Conservation (phyloP, 2,797 vertebrate species). For the Ispidina lecontei region DNA sequence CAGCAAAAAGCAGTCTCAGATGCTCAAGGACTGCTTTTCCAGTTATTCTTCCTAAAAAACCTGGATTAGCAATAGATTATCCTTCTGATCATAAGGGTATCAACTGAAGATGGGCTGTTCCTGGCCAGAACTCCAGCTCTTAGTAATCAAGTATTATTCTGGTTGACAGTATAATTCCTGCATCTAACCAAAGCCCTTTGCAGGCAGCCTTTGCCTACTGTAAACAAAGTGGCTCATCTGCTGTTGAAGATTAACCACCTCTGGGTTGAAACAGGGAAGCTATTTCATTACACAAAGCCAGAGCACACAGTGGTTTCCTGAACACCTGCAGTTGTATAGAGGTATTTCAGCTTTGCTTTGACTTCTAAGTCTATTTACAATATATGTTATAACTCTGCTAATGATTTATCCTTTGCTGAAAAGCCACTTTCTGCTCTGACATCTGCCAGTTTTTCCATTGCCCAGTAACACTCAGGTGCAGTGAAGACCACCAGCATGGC, state of each 20-base stretch:
- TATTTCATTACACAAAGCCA: neutral
- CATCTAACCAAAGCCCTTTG: neutral
- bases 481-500: neutral
- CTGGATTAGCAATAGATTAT: slow-evolving; percentile 1
- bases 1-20: slow-evolving; percentile 10
- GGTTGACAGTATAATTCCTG: neutral
- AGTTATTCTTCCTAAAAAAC: neutral
- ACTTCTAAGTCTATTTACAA: neutral
- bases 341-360: neutral
- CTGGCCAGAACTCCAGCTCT: neutral
- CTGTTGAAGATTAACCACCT: neutral
- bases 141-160: slow-evolving; percentile 10
- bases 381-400: neutral
- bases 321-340: neutral
- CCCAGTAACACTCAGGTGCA: neutral
- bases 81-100: neutral
- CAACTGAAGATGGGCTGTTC: neutral
- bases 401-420: neutral
- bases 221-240: slow-evolving; percentile 7
- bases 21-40: neutral
- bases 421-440: neutral
- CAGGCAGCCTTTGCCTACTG: neutral
- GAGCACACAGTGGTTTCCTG: neutral
- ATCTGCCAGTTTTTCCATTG: neutral
- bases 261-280: neutral